These are phyloP conservation scores for Meloidogyne chitwoodi DNA, from an alignment of 1,140 invertebrate genomes.

Conservation along the genomic window DNA sequence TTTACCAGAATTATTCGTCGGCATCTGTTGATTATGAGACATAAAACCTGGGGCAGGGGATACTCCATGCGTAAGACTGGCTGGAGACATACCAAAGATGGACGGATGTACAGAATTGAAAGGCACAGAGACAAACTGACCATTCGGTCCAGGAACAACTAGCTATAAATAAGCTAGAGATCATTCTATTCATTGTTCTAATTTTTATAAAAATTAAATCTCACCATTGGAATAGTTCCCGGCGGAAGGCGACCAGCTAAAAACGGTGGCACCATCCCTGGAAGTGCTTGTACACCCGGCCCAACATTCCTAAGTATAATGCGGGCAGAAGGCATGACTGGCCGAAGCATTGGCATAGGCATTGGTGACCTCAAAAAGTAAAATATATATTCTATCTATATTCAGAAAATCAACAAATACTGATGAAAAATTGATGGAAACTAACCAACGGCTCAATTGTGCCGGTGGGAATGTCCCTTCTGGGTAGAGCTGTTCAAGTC, in stretches of 20 bases:
- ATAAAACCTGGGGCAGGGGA: background rate
- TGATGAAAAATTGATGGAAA: background rate
- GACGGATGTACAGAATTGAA: background rate
- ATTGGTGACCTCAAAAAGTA: background rate
- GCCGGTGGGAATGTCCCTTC: background rate
- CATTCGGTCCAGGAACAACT: background rate
- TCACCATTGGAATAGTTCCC: background rate
- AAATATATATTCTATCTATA: background rate
- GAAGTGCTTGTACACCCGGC: background rate
- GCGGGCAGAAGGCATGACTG: background rate
- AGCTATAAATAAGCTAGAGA: background rate
- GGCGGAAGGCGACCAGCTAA: background rate
- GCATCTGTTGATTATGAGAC: background rate
- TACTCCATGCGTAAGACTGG: background rate
- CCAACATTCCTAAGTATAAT: background rate
- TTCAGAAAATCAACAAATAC: too few relatives aligned
- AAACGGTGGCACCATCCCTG: background rate
- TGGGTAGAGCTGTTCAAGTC: slow-evolving; percentile 9
- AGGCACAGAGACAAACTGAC: background rate
- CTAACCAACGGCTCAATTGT: background rate
- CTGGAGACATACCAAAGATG: background rate
- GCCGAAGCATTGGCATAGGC: background rate
- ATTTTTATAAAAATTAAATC: background rate
- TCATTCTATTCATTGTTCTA: background rate
- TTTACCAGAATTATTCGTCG: background rate